Conservation (phyloP, 1,140 invertebrate species). For the Rhagoletis pomonella region DNA sequence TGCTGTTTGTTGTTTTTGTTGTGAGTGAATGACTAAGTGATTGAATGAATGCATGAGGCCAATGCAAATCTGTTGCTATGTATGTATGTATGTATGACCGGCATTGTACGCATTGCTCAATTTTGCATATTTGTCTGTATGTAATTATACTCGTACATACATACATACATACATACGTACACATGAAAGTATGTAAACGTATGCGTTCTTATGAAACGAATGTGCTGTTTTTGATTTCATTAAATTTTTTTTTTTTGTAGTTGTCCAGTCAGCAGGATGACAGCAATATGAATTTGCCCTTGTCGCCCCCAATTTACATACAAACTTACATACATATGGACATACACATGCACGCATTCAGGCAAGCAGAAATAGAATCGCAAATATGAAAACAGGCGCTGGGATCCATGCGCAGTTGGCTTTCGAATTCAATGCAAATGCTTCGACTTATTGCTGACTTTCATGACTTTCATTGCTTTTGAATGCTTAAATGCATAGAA, state of each 20-base stretch:
- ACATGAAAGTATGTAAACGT: not conserved
- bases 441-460: constrained; percentile 43
- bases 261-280: not conserved
- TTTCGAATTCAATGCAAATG: constrained; percentile 37
- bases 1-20: not conserved
- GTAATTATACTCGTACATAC: not conserved
- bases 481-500: constrained; percentile 21
- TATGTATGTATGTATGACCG: not conserved
- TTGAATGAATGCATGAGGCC: not conserved
- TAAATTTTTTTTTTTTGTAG: not conserved
- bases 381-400: not conserved
- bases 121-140: not conserved
- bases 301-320: not conserved
- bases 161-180: not conserved
- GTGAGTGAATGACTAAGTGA: not conserved
- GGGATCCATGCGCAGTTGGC: not conserved
- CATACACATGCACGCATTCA: not conserved
- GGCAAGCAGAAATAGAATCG: not conserved
- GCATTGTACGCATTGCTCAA: not conserved
- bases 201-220: not conserved
- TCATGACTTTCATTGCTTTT: constrained; percentile 40
- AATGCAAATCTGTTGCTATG: not conserved
- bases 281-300: constrained; percentile 23
- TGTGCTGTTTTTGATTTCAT: too few species aligned
- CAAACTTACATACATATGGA: not conserved